Evolutionary conservation across 2,113 vertebrate genomes (phyloP), one percentile per base, ranked within the genome.

Genomic region (Greenwoodochromis staneri): DNA sequence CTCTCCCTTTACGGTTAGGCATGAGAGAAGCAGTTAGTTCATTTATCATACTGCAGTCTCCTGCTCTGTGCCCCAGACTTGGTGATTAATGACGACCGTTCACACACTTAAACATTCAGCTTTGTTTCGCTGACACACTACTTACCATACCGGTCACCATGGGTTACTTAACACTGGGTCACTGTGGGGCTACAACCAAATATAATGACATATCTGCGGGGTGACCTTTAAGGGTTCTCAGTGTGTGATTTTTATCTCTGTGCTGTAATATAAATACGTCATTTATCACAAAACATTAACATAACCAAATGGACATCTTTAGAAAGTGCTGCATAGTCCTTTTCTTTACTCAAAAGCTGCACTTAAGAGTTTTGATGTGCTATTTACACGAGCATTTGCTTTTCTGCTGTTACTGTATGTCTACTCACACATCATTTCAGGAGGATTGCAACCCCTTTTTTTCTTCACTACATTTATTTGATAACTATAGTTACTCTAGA

Each of bases 71-170:
- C 83, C 59, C 78, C 84, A 82, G 87, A 92, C 94, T 84, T 90
- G 0, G 83, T 95, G 95, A 96, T 95, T 95, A 95, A 96, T 95
- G 94, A 93, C 55, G 63, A 91, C 84, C 88, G 73, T 93, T 96
- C 95, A 94, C 92, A 89, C 91, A 86, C 91, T 95, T 95, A 96
- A 96, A 96, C 95, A 95, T 95, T 94, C 91, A 87, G 93, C 94
- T 96, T 96, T 94, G 95, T 95, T 95, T 94, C 63, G 81, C 93
- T 93, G 95, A 94, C 94, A 95, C 87, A 31, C 94, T 91, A 83
- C 91, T 95, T 93, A 93, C 94, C 69, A 90, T 87, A 89, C 21
- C 34, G 80, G 92, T 93, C 90, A 91, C 91, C 81, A 47, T 10
- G 87, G 91, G 91, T 93, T 94, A 94, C 92, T 90, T 91, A 94